Base-by-base conservation (phyloP, 2,113 vertebrate species). In the Hiodon alosoides region DNA sequence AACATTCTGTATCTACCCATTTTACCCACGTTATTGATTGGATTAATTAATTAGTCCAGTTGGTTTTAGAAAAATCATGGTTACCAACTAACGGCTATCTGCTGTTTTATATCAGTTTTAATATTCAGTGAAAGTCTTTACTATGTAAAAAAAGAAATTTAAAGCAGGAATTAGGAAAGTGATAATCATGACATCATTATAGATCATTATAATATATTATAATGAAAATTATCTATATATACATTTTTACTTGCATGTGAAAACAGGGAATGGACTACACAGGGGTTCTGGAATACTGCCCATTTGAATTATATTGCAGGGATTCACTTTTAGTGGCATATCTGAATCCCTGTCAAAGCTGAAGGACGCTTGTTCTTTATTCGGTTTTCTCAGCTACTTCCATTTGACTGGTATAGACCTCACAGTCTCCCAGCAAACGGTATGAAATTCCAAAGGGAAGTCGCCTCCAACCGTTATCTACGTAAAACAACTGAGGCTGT, bases 281-380 rank as follows among this genome's bases (percentile, higher is more conserved):
- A n/a, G n/a, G n/a, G n/a, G 67, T 64, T 73, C 50, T 64, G 50
- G 71, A 73, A 64, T 73, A 73, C 48, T n/a, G 50, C 50, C 47
- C 6, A 3, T 16, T 16, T 62, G 0, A 5, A 31, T 64, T 64
- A 17, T 31, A 17, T 6, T 16, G 8, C 61, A 17, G 61, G 61
- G 31, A 64, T 64, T 17, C 16, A 3, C 61, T 64, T 64, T 64
- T 17, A n/a, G 16, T 64, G 61, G 31, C 61, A 64, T 17, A 31
- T 17, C 61, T 64, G 54, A 5, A 57, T 7, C 54, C 54, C 54
- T 10, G 10, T 1, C 54, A 57, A 7, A 5, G 10, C 54, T 31
- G 31, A 31, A 31, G 31, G 31, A 31, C 31, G 31, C 31, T 31
- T 31, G 31, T 31, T 31, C 31, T 31, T 62, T 3, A 4, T n/a